A percentile compares a stretch with the other conserved stretches of the same genome.
phyloP scores from a whole-genome alignment of 2,797 vertebrate genomes.

The Amblyopsis hoosieri region DNA sequence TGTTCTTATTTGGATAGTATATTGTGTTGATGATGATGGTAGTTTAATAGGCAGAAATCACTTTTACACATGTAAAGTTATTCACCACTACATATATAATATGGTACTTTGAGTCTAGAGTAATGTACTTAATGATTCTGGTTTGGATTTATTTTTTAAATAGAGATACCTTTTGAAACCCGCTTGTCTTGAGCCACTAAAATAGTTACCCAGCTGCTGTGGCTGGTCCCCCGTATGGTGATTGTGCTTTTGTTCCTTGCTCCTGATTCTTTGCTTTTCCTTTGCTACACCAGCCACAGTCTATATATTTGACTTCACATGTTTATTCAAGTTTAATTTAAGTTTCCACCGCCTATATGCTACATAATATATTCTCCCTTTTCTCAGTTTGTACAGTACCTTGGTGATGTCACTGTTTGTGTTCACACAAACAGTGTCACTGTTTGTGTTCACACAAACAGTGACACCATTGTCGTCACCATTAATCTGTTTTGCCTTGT shows the following conservation, averaged over 20 bases:
- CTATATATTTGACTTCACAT: not conserved
- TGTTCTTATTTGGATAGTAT: not conserved
- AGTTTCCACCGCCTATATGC: not conserved
- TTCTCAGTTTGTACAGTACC: not conserved
- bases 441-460: no score
- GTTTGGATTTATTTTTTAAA: not conserved
- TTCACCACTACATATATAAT: not conserved
- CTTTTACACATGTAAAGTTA: not conserved
- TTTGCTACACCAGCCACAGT: not conserved
- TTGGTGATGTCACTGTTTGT: not conserved
- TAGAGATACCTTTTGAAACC: not conserved
- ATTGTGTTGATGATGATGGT: not conserved
- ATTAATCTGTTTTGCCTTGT: no score
- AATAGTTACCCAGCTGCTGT: not conserved
- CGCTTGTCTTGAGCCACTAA: not conserved
- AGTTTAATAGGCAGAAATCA: no score
- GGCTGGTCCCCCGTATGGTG: not conserved
- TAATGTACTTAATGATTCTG: not conserved
- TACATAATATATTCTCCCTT: not conserved
- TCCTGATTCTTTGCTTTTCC: not conserved
- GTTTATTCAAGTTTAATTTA: not conserved
- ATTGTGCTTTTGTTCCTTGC: not conserved
- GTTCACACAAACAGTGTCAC: not conserved
- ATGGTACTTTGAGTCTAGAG: not conserved
- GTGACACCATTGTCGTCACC: no score